These are phyloP conservation scores for Amphipoea lucens DNA, from an alignment of 2,888 invertebrate genomes.

Conservation along the genomic window DNA sequence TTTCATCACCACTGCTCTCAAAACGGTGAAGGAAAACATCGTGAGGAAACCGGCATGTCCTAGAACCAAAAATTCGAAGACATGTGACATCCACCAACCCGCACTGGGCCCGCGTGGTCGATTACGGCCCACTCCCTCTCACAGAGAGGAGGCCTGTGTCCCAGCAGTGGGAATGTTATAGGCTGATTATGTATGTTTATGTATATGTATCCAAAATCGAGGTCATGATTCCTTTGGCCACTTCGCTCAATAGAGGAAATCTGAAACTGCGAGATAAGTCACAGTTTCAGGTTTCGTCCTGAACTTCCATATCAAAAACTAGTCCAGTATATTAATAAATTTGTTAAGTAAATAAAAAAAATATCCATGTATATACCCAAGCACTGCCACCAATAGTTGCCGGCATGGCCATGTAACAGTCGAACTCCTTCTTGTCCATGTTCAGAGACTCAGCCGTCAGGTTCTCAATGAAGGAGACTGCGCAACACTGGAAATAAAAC, in stretches of 20 bases:
- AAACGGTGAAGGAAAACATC: no score
- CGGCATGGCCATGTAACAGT: slow-evolving; percentile 94
- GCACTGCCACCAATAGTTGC: slow-evolving; percentile 97
- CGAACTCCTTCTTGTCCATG: slow-evolving; percentile 97
- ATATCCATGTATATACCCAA: slow-evolving; percentile 86
- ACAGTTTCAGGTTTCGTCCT: not conserved
- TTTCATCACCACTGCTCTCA: no score
- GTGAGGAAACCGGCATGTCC: no score
- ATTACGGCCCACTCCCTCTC: no score
- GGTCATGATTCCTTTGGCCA: not conserved
- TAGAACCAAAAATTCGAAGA: no score
- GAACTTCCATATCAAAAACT: not conserved
- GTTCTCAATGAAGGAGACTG: slow-evolving; percentile 99
- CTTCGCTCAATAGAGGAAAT: not conserved
- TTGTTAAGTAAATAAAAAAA: not conserved
- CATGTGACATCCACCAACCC: no score
- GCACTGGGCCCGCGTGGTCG: no score
- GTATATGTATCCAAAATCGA: no score
- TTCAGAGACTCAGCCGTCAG: slow-evolving; percentile 97
- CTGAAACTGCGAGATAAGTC: no score
- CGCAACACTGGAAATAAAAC: slow-evolving; percentile 94
- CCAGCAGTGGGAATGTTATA: no score
- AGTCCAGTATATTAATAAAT: not conserved
- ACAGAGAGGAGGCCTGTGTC: no score
- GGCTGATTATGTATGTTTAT: no score